A percentile compares a stretch with the other conserved stretches of the same genome.
Evolutionary conservation across 2,888 invertebrate species (phyloP).

Genomic region (Euspilapteryx auroguttella): DNA sequence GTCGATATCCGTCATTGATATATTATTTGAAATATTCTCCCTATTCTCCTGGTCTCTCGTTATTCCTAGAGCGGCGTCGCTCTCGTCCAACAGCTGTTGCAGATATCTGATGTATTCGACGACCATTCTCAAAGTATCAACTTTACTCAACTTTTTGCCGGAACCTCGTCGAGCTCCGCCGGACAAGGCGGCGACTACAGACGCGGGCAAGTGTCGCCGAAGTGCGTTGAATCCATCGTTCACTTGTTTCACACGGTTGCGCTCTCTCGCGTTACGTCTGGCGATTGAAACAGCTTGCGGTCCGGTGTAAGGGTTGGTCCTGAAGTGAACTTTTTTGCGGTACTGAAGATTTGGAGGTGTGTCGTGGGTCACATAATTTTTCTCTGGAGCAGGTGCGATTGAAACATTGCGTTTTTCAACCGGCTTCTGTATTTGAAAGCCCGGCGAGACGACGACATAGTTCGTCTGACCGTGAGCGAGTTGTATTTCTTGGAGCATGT

Average conservation of each 20-base stretch:
- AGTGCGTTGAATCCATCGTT: conserved; percentile 91
- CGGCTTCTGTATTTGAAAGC: conserved; percentile 48
- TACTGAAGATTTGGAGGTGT: conserved; percentile 63
- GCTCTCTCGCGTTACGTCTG: conserved; percentile 88
- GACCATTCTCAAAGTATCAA: conserved; percentile 86
- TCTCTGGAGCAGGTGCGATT: conserved; percentile 62
- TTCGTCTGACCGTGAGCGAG: conserved; percentile 59
- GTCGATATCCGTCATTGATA: conserved; percentile 43
- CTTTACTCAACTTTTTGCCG: conserved; percentile 85
- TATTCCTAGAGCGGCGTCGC: conserved; percentile 63
- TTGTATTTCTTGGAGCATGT: conserved; percentile 58
- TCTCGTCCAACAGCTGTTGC: conserved; percentile 76
- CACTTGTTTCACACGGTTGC: conserved; percentile 94
- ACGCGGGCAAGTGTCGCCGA: conserved; percentile 83
- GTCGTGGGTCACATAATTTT: conserved; percentile 53
- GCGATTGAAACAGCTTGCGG: conserved; percentile 86
- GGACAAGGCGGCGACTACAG: conserved; percentile 70
- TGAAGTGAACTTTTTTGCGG: conserved; percentile 75
- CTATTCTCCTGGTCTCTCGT: conserved; percentile 44
- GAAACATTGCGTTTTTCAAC: conserved; percentile 57
- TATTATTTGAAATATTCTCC: conserved; percentile 41
- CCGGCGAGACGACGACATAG: conserved; percentile 64
- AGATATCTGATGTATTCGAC: conserved; percentile 89
- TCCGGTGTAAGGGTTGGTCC: conserved; percentile 61
- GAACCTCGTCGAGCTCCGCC: conserved; percentile 72